phyloP scores from a whole-genome alignment of 2,797 vertebrate genomes.

The Gymnodraco acuticeps region DNA sequence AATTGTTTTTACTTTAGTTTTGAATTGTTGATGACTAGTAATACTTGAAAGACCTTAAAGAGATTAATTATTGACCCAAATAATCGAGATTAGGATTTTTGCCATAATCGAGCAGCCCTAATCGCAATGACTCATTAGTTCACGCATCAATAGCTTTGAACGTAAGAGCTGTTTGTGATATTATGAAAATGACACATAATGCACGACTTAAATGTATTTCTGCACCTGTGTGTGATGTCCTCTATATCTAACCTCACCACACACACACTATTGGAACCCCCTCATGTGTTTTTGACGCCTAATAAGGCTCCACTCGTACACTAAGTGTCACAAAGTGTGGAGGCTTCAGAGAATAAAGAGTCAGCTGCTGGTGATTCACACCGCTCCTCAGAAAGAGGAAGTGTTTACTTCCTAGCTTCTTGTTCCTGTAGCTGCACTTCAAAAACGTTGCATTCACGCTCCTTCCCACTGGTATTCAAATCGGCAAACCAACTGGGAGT shows the following conservation, averaged over 20 bases:
- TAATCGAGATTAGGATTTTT: too few relatives aligned
- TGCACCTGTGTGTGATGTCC: background rate
- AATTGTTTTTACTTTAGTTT: too few relatives aligned
- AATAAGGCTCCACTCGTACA: background rate
- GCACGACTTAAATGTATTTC: background rate
- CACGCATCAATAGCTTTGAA: too few relatives aligned
- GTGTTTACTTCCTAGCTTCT: constrained; percentile 69
- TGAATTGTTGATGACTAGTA: too few relatives aligned
- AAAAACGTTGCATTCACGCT: constrained; percentile 26
- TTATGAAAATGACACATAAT: too few relatives aligned
- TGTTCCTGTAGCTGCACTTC: constrained; percentile 51
- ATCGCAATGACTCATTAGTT: too few relatives aligned
- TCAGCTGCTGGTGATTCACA: constrained; percentile 67
- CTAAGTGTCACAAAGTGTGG: background rate
- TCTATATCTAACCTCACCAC: background rate
- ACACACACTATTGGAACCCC: background rate
- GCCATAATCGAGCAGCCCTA: too few relatives aligned
- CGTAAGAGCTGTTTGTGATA: too few relatives aligned
- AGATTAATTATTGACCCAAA: too few relatives aligned
- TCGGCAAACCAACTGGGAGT: background rate
- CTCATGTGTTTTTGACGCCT: background rate
- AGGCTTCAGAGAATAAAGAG: constrained; percentile 28
- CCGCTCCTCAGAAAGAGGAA: constrained; percentile 64
- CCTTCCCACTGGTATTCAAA: constrained; percentile 4
- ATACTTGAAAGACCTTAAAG: too few relatives aligned